A percentile compares a stretch with the other conserved stretches of the same genome.
These are phyloP conservation scores for Hemistola chrysoprasaria DNA, from an alignment of 2,888 invertebrate species.

Conservation along the genomic window DNA sequence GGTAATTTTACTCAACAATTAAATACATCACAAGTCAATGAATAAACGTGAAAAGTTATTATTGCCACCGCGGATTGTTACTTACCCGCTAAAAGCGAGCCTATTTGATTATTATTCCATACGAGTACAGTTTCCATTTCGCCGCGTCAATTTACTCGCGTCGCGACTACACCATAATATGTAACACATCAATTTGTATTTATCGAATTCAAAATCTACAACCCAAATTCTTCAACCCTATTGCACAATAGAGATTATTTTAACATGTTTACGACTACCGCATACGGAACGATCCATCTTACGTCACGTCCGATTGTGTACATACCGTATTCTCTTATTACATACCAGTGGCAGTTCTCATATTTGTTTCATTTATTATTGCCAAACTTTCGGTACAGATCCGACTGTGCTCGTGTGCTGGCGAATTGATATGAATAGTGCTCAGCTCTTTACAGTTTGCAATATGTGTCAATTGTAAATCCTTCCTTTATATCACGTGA, in stretches of 20 bases:
- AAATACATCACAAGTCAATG: conserved; percentile 6
- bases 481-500: too few species aligned
- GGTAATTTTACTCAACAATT: too few species aligned
- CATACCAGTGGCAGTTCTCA: conserved; percentile 33
- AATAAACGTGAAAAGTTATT: conserved; percentile 1
- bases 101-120: conserved; percentile 50
- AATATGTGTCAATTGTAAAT: conserved; percentile 1
- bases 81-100: conserved; percentile 29
- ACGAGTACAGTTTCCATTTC: conserved; percentile 45
- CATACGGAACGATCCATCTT: conserved; percentile 36
- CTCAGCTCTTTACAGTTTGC: conserved; percentile 36
- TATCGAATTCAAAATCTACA: conserved; percentile 33
- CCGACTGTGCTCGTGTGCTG: conserved; percentile 35
- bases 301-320: conserved; percentile 43
- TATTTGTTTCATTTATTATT: conserved; percentile 41
- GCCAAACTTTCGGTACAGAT: conserved; percentile 33
- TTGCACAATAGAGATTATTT: conserved; percentile 51
- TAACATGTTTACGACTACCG: conserved; percentile 41
- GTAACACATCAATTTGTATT: conserved; percentile 43
- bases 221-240: conserved; percentile 38
- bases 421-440: conserved; percentile 48
- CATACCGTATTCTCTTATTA: conserved; percentile 34
- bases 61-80: conserved; percentile 31
- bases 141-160: conserved; percentile 41
- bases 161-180: conserved; percentile 23